Percentiles rank a stretch among this genome's conserved stretches.
Conservation (phyloP, 2,888 invertebrate genomes). For the Argyra leucocephala region DNA sequence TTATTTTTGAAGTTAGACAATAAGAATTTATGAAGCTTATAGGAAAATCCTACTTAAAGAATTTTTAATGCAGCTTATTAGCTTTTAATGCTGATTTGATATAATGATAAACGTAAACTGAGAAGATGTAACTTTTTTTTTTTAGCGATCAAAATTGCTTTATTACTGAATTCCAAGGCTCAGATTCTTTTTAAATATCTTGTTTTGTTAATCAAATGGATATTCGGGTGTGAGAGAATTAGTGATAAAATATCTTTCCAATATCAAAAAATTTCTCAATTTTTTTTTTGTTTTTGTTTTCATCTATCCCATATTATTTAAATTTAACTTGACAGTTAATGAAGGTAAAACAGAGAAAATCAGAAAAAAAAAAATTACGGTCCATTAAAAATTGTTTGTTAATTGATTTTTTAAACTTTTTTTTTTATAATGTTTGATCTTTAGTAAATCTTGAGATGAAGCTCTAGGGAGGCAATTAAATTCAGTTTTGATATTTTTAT, state of each 20-base stretch:
- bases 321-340: neutral
- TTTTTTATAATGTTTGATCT: neutral
- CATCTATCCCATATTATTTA: neutral
- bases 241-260: no score
- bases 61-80: conserved; percentile 6
- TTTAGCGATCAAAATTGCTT: neutral
- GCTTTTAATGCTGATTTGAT: conserved; percentile 6
- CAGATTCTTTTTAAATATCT: neutral
- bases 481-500: no score
- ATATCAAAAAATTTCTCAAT: no score
- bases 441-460: neutral
- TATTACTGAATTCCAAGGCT: neutral
- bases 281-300: neutral
- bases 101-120: conserved; percentile 1
- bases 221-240: no score
- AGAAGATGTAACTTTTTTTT: neutral
- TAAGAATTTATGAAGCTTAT: conserved; percentile 1
- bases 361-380: no score
- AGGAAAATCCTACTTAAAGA: neutral
- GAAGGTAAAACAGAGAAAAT: neutral
- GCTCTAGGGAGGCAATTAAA: neutral
- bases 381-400: neutral
- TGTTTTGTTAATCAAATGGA: no score
- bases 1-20: neutral
- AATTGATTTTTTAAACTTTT: neutral